phyloP scores from a whole-genome alignment of 2,113 vertebrate genomes.

The Chaetodon auriga region DNA sequence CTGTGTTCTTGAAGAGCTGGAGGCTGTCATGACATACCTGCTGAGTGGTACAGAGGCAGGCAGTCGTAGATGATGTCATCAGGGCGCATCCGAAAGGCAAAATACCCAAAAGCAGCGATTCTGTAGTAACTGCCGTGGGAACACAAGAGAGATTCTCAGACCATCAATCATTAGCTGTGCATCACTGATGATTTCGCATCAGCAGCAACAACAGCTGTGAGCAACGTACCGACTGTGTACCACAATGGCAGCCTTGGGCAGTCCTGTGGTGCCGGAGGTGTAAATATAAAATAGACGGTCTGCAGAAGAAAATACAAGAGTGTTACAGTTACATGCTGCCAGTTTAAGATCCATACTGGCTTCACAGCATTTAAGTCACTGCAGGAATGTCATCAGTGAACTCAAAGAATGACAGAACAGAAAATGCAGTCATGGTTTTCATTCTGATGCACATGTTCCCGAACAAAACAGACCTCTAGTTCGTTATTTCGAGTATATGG shows the following conservation, averaged over 20 bases:
- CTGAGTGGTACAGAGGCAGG: constrained; percentile 93
- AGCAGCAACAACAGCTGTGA: background rate
- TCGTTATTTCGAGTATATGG: background rate
- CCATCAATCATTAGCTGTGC: background rate
- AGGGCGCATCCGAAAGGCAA: constrained; percentile 86
- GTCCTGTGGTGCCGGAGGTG: constrained; percentile 91
- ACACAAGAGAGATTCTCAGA: constrained; percentile 23
- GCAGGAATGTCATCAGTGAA: background rate
- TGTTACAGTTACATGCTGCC: background rate
- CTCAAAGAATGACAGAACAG: background rate
- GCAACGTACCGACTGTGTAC: constrained; percentile 91
- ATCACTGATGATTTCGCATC: background rate
- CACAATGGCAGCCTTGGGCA: constrained; percentile 93
- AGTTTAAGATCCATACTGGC: background rate
- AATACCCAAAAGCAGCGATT: constrained; percentile 92
- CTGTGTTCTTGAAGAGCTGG: background rate
- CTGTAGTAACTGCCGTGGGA: constrained; percentile 89
- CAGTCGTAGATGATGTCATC: constrained; percentile 91
- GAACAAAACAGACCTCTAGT: background rate
- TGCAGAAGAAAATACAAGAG: constrained; percentile 61
- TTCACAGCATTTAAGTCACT: constrained; percentile 15
- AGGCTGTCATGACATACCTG: constrained; percentile 80
- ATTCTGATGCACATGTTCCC: background rate
- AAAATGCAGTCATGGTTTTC: background rate
- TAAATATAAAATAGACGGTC: constrained; percentile 94